Conservation (phyloP, 2,113 vertebrate species). For the Perca schrenkii region DNA sequence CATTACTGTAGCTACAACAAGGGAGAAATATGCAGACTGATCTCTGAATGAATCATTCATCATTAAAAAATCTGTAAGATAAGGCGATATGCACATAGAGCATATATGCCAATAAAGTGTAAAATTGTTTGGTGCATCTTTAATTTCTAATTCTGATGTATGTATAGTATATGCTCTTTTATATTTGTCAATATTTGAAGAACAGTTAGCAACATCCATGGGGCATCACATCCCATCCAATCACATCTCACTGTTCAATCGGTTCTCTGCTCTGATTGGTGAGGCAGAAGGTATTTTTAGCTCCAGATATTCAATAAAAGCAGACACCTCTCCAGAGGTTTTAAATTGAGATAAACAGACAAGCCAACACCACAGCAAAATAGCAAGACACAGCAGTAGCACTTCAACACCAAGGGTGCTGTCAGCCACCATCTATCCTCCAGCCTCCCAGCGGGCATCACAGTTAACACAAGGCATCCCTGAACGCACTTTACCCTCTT, state of each 20-base stretch:
- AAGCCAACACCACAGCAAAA: conserved; percentile 55
- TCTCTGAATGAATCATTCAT: neutral
- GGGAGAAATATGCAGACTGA: neutral
- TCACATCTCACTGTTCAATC: conserved; percentile 44
- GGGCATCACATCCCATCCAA: conserved; percentile 40
- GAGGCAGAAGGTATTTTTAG: conserved; percentile 66
- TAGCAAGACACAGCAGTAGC: conserved; percentile 78
- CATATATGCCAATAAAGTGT: neutral
- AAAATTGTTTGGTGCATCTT: neutral
- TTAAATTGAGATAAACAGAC: conserved; percentile 77
- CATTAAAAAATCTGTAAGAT: neutral
- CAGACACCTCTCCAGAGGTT: conserved; percentile 61
- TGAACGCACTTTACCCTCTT: conserved; percentile 31
- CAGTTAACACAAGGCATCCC: conserved; percentile 47
- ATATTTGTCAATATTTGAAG: neutral
- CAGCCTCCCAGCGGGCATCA: conserved; percentile 53
- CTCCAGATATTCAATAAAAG: conserved; percentile 56
- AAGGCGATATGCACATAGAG: neutral
- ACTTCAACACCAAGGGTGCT: conserved; percentile 58
- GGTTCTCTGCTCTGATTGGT: conserved; percentile 40
- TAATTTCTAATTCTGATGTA: neutral
- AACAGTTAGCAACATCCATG: conserved; percentile 13
- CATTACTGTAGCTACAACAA: neutral
- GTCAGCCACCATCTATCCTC: conserved; percentile 77
- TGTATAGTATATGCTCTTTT: neutral